phyloP scores from a whole-genome alignment of 37 sponge, comb jelly and placozoan species.

The Ianthella basta region DNA sequence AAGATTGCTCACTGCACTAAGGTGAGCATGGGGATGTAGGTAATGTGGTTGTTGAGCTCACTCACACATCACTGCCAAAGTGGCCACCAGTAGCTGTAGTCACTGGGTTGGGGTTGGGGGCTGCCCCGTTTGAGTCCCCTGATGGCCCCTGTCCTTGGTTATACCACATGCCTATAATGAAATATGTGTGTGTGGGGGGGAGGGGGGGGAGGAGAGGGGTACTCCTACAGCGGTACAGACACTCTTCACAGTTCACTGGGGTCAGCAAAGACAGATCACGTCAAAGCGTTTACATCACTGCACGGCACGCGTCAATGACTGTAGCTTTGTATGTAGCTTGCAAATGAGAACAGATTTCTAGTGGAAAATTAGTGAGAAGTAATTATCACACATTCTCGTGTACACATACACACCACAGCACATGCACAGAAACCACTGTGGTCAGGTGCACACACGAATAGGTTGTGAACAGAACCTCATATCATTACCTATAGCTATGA shows the following conservation, averaged over 20 bases:
- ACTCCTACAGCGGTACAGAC: no score
- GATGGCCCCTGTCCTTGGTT: neutral
- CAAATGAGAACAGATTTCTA: no score
- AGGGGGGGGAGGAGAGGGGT: no score
- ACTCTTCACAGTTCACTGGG: no score
- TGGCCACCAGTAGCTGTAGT: neutral
- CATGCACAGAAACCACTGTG: neutral
- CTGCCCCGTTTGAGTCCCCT: neutral
- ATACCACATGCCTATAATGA: conserved; percentile 2
- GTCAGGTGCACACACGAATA: neutral
- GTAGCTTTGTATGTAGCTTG: no score
- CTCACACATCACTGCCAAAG: neutral
- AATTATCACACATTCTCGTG: no score
- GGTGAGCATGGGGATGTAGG: neutral
- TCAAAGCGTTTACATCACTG: no score
- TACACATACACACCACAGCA: neutral
- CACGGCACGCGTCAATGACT: no score
- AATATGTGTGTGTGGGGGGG: neutral
- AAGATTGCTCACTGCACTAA: neutral
- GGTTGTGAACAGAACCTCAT: no score
- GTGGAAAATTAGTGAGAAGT: no score
- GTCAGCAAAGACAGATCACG: no score
- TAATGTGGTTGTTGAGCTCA: neutral
- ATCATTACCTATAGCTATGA: no score
- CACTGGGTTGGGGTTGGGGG: neutral